These are phyloP conservation scores for Miichthys miiuy DNA, from an alignment of 2,797 vertebrate species.

Conservation along the genomic window DNA sequence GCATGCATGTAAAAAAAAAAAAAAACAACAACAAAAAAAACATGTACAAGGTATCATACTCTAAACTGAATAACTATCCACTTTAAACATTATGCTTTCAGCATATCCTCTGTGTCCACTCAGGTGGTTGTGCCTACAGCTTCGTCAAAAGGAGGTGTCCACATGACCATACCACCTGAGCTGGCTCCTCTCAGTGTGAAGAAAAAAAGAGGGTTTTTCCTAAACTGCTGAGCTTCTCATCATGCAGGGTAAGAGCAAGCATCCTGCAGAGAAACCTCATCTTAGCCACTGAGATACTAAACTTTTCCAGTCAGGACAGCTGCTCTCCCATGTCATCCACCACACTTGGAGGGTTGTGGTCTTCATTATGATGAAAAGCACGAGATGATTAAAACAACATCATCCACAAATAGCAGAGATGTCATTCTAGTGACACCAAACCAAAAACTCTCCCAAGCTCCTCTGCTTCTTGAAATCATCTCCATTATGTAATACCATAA, in stretches of 20 bases:
- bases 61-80: not conserved
- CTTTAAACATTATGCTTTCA: not conserved
- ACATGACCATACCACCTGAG: not conserved
- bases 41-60: not conserved
- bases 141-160: not conserved
- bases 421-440: not conserved
- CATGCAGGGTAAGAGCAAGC: not conserved
- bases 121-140: not conserved
- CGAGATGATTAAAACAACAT: not conserved
- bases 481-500: not conserved
- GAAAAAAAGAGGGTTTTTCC: not conserved
- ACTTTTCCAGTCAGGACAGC: not conserved
- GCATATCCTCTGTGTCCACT: not conserved
- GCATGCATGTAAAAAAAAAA: not conserved
- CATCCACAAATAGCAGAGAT: not conserved
- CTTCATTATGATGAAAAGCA: too few species aligned
- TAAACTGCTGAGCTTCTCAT: conserved; percentile 1
- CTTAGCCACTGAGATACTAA: not conserved
- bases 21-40: not conserved
- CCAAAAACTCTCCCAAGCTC: not conserved
- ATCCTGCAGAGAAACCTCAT: conserved; percentile 1
- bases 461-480: not conserved
- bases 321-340: not conserved
- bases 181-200: too few species aligned
- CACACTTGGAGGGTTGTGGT: not conserved